Evolutionary conservation across 2,888 invertebrate species (phyloP).

Genomic region (Cetonia aurata): DNA sequence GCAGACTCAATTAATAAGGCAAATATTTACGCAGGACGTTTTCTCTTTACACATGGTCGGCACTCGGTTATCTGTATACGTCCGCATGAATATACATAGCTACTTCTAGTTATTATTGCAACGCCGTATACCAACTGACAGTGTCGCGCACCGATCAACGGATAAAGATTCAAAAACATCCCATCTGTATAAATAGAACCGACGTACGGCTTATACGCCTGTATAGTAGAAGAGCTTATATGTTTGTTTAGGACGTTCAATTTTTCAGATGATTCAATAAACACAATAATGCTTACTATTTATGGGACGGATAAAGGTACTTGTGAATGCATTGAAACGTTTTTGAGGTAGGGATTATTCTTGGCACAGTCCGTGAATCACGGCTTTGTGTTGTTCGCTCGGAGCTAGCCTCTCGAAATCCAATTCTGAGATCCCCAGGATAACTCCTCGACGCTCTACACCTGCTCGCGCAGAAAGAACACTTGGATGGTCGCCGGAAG

Average conservation of each 20-base stretch:
- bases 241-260: constrained; percentile 62
- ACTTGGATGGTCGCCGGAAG: constrained; percentile 39
- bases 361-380: constrained; percentile 43
- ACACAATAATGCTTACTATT: constrained; percentile 60
- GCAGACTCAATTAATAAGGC: constrained; percentile 42
- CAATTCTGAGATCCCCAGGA: constrained; percentile 45
- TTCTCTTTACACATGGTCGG: constrained; percentile 39
- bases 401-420: constrained; percentile 45
- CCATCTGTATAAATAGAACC: constrained; percentile 49
- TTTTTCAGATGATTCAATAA: constrained; percentile 62
- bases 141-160: constrained; percentile 43
- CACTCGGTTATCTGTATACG: constrained; percentile 6
- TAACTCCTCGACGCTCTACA: constrained; percentile 40
- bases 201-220: constrained; percentile 35
- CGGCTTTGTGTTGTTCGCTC: constrained; percentile 46
- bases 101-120: constrained; percentile 38
- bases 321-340: constrained; percentile 58
- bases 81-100: constrained; percentile 20
- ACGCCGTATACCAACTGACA: constrained; percentile 44
- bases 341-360: constrained; percentile 47
- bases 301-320: constrained; percentile 59
- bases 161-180: constrained; percentile 47
- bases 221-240: constrained; percentile 43
- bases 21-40: constrained; percentile 42
- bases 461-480: constrained; percentile 41